Base-by-base conservation (phyloP, 2,888 invertebrate species). In the Ophraella communa region DNA sequence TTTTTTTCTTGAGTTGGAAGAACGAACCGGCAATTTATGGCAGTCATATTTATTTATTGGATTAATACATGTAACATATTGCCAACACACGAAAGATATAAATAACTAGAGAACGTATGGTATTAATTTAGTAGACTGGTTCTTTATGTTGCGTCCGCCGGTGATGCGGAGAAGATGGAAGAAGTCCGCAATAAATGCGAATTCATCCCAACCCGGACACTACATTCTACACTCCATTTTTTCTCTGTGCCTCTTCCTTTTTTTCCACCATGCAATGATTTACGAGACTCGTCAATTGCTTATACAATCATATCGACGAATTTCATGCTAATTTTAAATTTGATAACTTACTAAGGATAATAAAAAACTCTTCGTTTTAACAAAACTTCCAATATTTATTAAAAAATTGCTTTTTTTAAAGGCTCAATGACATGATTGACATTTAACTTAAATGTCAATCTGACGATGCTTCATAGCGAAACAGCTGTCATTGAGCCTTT, bases 41-140 rank as follows among this genome's bases (percentile, higher is more conserved):
- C 80, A 77, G 78, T 81, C 82, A 80, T 82, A 82, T 82, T 82
- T 82, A 82, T 82, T 82, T 82, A 82, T 82, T 82, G 82, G 82
- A 82, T 82, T 82, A 82, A 82, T 82, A 82, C 82, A 81, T 81
- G 81, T 82, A 82, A 82, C 82, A 81, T 82, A 82, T 82, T 82
- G 81, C 80, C 81, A 80, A 82, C 81, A 82, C 81, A 81, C 81
- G 80, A 81, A 77, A 79, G 81, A 77, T 80, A 82, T 82, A 82
- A 82, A 82, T 82, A 82, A 82, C 81, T 77, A 70, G 75, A 73
- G 80, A 81, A 80, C 79, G 81, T 80, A 81, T 79, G 80, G 81
- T 81, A 82, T 82, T 82, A 82, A 82, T 82, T 82, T 82, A 80
- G 80, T 78, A 76, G 79, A 77, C 79, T 78, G 78, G 79, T 80